phyloP scores from a whole-genome alignment of 2,113 vertebrate species.

The Gadus macrocephalus region DNA sequence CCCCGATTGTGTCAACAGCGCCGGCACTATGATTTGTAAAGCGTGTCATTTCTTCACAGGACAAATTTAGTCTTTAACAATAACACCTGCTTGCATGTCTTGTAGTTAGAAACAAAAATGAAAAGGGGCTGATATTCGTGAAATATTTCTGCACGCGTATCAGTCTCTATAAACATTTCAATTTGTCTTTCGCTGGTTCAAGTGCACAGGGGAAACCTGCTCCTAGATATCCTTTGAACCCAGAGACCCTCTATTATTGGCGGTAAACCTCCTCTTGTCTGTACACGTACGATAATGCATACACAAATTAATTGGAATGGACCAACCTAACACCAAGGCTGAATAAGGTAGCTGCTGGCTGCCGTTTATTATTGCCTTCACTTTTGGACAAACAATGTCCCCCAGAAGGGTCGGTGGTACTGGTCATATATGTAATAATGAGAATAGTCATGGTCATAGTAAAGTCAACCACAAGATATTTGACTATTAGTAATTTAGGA shows the following conservation, averaged over 20 bases:
- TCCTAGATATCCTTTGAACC: slow-evolving; percentile 39
- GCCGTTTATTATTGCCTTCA: too few relatives aligned
- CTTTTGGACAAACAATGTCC: too few relatives aligned
- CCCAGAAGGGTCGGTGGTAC: too few relatives aligned
- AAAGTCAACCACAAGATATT: too few relatives aligned
- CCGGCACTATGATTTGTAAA: slow-evolving; percentile 27
- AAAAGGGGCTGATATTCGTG: slow-evolving; percentile 32
- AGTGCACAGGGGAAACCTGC: slow-evolving; percentile 16
- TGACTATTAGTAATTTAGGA: too few relatives aligned
- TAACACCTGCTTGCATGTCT: slow-evolving; percentile 56
- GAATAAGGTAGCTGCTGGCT: too few relatives aligned
- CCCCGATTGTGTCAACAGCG: background rate
- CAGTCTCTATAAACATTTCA: slow-evolving; percentile 23
- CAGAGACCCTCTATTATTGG: background rate
- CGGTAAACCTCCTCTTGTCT: too few relatives aligned
- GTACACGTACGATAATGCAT: too few relatives aligned
- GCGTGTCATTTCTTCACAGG: slow-evolving; percentile 31
- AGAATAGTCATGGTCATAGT: too few relatives aligned
- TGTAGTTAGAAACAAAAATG: slow-evolving; percentile 49
- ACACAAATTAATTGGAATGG: too few relatives aligned
- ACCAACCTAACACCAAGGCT: too few relatives aligned
- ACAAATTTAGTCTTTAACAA: slow-evolving; percentile 38
- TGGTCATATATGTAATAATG: too few relatives aligned
- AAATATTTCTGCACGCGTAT: slow-evolving; percentile 11
- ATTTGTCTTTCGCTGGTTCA: slow-evolving; percentile 28